Evolutionary conservation across 2,888 invertebrate genomes (phyloP), one percentile per base, ranked within the genome.

Genomic region (Pseudoips prasinana): DNA sequence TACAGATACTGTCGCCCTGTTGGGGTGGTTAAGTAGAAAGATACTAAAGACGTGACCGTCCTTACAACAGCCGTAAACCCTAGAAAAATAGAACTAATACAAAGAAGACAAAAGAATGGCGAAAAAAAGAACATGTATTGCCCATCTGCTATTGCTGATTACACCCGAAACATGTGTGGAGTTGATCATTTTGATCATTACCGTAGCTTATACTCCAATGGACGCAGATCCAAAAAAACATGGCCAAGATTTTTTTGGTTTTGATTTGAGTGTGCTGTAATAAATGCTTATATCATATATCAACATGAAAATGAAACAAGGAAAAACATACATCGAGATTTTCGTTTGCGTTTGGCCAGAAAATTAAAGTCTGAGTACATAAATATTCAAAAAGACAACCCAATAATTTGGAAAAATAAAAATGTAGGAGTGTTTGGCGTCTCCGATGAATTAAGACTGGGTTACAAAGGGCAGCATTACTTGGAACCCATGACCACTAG

Each of bases 101-200:
- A 31, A 19, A 37, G 31, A 8, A 31, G 27, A 37, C 36, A 31
- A 27, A 37, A 37, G 27, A 31, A 31, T 27, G 36, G 36, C 3
- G 27, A 31, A 5, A 37, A 31, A 4, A 45, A 40, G 10, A 18
- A 27, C 4, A 33, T 44, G 29, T 33, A 20, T 11, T 37, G 40
- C 17, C 45, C 45, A 18, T 20, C 31, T n/a, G 31, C 34, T 7
- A 41, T 41, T 22, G 36, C 32, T 14, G 25, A 35, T 8, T 46
- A 42, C 33, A 42, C 46, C 2, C 24, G 29, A 26, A 42, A 25
- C 24, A 42, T 46, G 42, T 38, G 46, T 32, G 42, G 39, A 7
- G 39, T 42, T 1, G 39, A 46, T 11, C 18, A 42, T 26, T 46
- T 46, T 11, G 41, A 46, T 10, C 41, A 46, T 9, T 39, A 9